Conservation (phyloP, 1,140 invertebrate species). For the Artemia franciscana region DNA sequence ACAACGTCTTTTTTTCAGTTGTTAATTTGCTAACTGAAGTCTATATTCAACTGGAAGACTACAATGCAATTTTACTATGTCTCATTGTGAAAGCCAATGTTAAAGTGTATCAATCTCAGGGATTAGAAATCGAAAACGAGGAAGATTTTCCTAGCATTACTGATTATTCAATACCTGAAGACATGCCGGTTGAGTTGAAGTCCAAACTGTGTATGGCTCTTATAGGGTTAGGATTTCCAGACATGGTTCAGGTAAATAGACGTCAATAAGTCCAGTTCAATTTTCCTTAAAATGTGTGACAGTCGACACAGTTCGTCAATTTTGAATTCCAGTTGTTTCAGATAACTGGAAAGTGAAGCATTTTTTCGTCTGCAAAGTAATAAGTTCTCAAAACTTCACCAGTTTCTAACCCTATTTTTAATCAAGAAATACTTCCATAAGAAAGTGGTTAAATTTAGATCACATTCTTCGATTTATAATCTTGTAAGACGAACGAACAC, state of each 20-base stretch:
- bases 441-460: too few species aligned
- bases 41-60: background rate
- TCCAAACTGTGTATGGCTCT: background rate
- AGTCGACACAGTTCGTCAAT: too few species aligned
- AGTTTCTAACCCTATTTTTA: too few species aligned
- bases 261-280: too few species aligned
- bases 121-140: background rate
- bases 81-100: background rate
- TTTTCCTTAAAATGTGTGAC: too few species aligned
- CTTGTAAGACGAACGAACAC: too few species aligned
- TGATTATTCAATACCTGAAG: background rate
- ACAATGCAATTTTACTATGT: background rate
- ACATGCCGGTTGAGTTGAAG: background rate
- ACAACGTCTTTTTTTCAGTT: background rate
- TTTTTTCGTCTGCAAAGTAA: too few species aligned
- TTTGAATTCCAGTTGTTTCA: too few species aligned
- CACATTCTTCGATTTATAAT: too few species aligned
- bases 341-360: too few species aligned
- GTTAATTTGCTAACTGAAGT: background rate
- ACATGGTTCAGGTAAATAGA: background rate
- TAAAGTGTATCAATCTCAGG: background rate
- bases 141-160: background rate
- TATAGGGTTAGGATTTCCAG: background rate
- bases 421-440: too few species aligned
- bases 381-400: too few species aligned